Conservation (phyloP, 2,113 vertebrate genomes). For the Rana temporaria region DNA sequence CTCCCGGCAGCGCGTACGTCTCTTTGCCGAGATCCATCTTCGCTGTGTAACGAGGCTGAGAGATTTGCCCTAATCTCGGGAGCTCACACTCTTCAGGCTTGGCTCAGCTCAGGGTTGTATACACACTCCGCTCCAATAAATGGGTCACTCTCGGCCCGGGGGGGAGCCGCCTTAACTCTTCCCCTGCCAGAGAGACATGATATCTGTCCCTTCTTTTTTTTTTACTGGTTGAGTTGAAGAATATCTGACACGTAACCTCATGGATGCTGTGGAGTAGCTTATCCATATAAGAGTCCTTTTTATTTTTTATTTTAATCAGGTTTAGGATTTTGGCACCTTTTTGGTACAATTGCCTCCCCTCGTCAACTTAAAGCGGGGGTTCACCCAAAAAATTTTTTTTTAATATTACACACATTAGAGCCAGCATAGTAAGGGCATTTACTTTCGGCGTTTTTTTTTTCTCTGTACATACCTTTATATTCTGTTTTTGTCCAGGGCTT, state of each 20-base stretch:
- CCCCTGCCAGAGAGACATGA: background rate
- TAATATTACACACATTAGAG: no score
- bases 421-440: no score
- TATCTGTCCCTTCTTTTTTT: background rate
- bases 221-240: background rate
- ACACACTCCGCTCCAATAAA: slow-evolving; percentile 46
- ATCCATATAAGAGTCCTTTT: no score
- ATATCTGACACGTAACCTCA: background rate
- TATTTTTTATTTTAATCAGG: no score
- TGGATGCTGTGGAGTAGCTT: background rate
- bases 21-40: slow-evolving; percentile 48
- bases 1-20: slow-evolving; percentile 23
- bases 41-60: slow-evolving; percentile 51
- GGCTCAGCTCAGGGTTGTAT: slow-evolving; percentile 54
- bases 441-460: no score
- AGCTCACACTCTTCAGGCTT: slow-evolving; percentile 46
- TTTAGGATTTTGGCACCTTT: no score
- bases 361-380: no score
- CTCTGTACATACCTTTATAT: no score
- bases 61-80: slow-evolving; percentile 55
- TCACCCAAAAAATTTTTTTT: no score
- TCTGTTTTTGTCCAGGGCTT: no score
- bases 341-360: no score
- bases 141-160: slow-evolving; percentile 48
- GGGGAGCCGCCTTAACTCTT: slow-evolving; percentile 38